phyloP scores from a whole-genome alignment of 2,113 vertebrate species.

The Pycnonotus jocosus region DNA sequence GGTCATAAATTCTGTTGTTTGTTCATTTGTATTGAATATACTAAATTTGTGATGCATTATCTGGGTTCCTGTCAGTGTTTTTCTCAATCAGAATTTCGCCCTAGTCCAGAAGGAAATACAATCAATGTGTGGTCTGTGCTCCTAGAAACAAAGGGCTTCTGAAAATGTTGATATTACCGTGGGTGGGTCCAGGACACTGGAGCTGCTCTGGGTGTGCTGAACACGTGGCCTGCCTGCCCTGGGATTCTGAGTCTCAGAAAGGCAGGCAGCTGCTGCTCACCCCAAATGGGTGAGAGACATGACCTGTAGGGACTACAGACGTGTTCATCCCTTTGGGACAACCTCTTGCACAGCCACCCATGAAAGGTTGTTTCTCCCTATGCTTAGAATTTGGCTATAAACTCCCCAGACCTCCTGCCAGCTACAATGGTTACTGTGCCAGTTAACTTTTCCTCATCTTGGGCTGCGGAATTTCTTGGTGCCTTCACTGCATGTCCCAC shows the following conservation, averaged over 20 bases:
- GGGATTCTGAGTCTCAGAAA: background rate
- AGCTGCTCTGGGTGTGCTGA: background rate
- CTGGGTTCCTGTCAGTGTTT: background rate
- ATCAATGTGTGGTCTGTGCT: background rate
- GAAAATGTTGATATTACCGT: rapidly evolving
- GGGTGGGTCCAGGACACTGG: background rate
- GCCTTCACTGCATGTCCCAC: background rate
- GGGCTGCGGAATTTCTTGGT: background rate
- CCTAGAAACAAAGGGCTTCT: background rate
- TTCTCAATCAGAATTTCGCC: background rate
- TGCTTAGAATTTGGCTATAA: background rate
- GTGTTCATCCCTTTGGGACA: rapidly evolving
- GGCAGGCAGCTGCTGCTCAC: background rate
- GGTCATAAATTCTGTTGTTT: slow-evolving; percentile 31
- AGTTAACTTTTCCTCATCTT: background rate
- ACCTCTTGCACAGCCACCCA: background rate
- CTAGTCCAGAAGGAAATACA: background rate
- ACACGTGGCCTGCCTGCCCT: background rate
- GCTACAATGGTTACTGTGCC: rapidly evolving
- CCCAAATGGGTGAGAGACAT: rapidly evolving
- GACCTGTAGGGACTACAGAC: rapidly evolving
- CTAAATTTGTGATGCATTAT: background rate
- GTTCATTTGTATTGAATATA: background rate
- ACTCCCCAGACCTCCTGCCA: too few relatives aligned
- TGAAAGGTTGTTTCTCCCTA: rapidly evolving